Evolutionary conservation across 2,888 invertebrate species (phyloP).

Genomic region (Cyrtodaria siliqua): DNA sequence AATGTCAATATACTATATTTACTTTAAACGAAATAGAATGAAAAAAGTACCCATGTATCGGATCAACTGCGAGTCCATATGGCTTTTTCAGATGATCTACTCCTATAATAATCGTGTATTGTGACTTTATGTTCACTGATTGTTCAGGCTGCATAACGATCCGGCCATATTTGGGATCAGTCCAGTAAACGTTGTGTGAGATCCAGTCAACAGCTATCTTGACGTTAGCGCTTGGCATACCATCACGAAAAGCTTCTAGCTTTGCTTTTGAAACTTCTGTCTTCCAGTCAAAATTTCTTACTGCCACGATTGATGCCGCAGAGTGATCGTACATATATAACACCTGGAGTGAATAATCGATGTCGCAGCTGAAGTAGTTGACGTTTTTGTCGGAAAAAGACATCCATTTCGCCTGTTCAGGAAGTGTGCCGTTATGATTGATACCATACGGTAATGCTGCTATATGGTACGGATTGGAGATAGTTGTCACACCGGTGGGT

Average conservation of each 20-base stretch:
- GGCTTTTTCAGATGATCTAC: slow-evolving; percentile 26
- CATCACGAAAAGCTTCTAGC: too few species aligned
- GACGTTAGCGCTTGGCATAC: too few species aligned
- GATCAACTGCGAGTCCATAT: slow-evolving; percentile 58
- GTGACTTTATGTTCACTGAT: slow-evolving; percentile 1
- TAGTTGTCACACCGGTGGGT: too few species aligned
- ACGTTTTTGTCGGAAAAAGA: too few species aligned
- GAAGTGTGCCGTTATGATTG: too few species aligned
- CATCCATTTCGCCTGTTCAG: too few species aligned
- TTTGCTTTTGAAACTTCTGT: neutral
- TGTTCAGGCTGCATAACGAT: slow-evolving; percentile 49
- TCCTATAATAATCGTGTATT: slow-evolving; percentile 29
- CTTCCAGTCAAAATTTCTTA: slow-evolving; percentile 2
- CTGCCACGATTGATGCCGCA: neutral
- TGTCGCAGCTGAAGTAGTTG: neutral
- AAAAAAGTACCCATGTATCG: slow-evolving; percentile 47
- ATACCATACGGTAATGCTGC: too few species aligned
- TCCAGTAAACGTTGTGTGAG: slow-evolving; percentile 56
- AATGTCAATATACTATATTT: too few species aligned
- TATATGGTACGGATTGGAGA: too few species aligned
- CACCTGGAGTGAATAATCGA: slow-evolving; percentile 7
- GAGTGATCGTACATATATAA: neutral
- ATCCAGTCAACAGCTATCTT: slow-evolving; percentile 61
- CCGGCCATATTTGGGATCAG: slow-evolving; percentile 37
- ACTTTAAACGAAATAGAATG: too few species aligned